A percentile compares a stretch with the other conserved stretches of the same genome.
Conservation (phyloP, 2,797 vertebrate genomes). For the Alectoris magna region DNA sequence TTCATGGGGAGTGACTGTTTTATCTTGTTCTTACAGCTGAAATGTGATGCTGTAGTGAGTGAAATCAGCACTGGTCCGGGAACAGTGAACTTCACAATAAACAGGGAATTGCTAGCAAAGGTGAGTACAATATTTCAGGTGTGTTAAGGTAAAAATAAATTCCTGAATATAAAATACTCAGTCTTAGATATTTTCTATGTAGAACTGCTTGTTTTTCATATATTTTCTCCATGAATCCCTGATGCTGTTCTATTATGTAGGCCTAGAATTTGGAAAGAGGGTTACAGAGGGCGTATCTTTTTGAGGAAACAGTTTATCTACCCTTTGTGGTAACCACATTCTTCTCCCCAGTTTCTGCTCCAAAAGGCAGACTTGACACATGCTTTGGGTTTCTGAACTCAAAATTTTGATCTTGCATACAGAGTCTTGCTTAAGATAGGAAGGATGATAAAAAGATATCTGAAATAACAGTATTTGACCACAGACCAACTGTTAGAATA, state of each 20-base stretch:
- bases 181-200: background rate
- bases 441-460: background rate
- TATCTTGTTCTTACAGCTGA: slow-evolving; percentile 79
- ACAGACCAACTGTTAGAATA: background rate
- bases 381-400: background rate
- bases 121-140: slow-evolving; percentile 74
- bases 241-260: background rate
- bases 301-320: background rate
- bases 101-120: slow-evolving; percentile 88
- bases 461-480: background rate
- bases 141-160: background rate
- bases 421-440: background rate
- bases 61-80: slow-evolving; percentile 81
- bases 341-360: background rate
- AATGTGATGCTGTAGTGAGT: slow-evolving; percentile 86
- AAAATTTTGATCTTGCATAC: background rate
- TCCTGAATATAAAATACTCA: background rate
- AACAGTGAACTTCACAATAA: slow-evolving; percentile 88
- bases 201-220: background rate
- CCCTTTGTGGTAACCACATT: background rate
- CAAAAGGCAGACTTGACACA: background rate
- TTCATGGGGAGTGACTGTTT: background rate
- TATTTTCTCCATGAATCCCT: background rate
- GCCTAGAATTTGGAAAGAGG: background rate
- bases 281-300: background rate